phyloP scores from a whole-genome alignment of 2,888 invertebrate species.

The Torymus auratus region DNA sequence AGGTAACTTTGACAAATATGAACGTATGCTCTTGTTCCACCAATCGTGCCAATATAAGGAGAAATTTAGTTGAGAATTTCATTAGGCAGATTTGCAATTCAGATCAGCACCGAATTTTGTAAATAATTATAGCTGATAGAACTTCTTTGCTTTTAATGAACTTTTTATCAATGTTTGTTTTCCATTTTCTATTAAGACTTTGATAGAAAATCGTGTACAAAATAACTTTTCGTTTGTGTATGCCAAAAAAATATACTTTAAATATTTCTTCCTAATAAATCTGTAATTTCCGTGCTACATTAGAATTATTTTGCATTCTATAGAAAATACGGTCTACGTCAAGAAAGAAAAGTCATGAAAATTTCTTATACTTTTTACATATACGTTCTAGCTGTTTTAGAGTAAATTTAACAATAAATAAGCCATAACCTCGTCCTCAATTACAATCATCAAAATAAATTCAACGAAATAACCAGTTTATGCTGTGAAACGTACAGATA shows the following conservation, averaged over 20 bases:
- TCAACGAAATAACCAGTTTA: conserved; percentile 34
- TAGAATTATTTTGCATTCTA: conserved; percentile 19
- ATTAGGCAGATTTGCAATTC: conserved; percentile 28
- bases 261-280: conserved; percentile 44
- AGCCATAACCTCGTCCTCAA: not conserved
- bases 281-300: conserved; percentile 26
- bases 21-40: conserved; percentile 43
- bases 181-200: conserved; percentile 47
- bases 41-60: conserved; percentile 55
- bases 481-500: conserved; percentile 20
- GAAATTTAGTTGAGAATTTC: conserved; percentile 48
- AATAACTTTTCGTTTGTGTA: conserved; percentile 22
- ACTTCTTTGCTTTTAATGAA: conserved; percentile 28
- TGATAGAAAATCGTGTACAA: conserved; percentile 46
- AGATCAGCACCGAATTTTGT: conserved; percentile 50
- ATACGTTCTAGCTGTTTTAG: conserved; percentile 30
- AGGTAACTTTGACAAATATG: conserved; percentile 23
- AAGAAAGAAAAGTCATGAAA: conserved; percentile 1
- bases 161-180: conserved; percentile 21
- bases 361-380: conserved; percentile 40
- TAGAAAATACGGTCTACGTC: not conserved
- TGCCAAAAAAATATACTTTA: conserved; percentile 27
- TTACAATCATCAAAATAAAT: conserved; percentile 4
- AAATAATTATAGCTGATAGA: conserved; percentile 47
- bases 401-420: conserved; percentile 22